Base-by-base conservation (phyloP, 2,797 vertebrate species). In the Poeciliopsis paucimaculata region DNA sequence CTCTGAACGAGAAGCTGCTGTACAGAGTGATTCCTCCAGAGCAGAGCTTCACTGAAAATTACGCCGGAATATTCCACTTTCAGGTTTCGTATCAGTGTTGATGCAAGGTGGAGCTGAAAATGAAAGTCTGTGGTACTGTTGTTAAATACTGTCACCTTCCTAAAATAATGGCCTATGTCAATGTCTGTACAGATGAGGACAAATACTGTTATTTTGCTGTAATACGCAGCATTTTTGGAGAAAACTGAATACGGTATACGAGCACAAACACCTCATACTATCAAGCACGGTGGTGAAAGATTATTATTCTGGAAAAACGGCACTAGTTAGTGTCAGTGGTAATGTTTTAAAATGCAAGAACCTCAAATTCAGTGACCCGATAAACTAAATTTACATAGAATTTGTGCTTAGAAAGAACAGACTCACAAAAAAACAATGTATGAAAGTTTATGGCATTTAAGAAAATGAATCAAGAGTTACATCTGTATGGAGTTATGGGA, bases 21-120 rank as follows among this genome's bases (percentile, higher is more conserved):
- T 96, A 97, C 92, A 95, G 97, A 96, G 98, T 99, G 80, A 91
- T 96, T 88, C 95, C 96, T 18, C 83, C 64, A 0, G 96, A 98
- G 34, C 95, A 96, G 90, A 97, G 95, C 89, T 98, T 97, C 87
- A 96, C 95, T 0, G 93, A 97, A 83, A 97, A 96, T 91, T 97
- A 99, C 0, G 96, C 96, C 3, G 98, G 98, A 64, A 99, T 99
- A 90, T 99, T 99, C 91, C 97, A 96, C 77, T 99, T 99, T 91
- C 96, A 96, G 96, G 96, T 96, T 74, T 68, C 13, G 3, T 13
- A 36, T 4, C 5, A 70, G 5, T 2, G 39, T 7, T n/a, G 36
- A 43, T 41, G 39, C 66, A 26, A 41, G 9, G 20, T 26, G 39
- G 34, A 39, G 62, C 20, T 43, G 12, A n/a, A 43, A n/a, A 26